Evolutionary conservation across 2,888 invertebrate genomes (phyloP).

Genomic region (Meiosimyza decipiens): DNA sequence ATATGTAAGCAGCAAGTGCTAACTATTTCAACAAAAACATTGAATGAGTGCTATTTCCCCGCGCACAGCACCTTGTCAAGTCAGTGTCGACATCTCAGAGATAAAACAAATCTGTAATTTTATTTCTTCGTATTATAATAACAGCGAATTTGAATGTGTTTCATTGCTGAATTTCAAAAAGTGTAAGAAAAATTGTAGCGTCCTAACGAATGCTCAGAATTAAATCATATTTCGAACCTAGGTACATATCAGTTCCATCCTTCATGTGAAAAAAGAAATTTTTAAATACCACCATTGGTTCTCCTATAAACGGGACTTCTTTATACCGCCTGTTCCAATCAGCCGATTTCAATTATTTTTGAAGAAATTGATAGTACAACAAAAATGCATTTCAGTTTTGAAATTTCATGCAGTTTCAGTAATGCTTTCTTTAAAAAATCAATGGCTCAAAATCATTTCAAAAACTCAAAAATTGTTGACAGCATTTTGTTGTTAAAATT

Average conservation of each 20-base stretch:
- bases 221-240: neutral
- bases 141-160: too few relatives aligned
- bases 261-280: neutral
- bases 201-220: constrained; percentile 4
- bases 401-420: constrained; percentile 2
- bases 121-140: too few relatives aligned
- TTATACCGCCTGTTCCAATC: neutral
- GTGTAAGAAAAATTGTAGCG: constrained; percentile 1
- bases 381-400: neutral
- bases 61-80: too few relatives aligned
- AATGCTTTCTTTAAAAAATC: neutral
- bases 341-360: constrained; percentile 34
- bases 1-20: too few relatives aligned
- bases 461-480: neutral
- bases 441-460: neutral
- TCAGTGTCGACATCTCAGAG: too few relatives aligned
- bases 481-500: neutral
- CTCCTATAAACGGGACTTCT: constrained; percentile 14
- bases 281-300: neutral
- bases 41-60: too few relatives aligned
- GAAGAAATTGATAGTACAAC: constrained; percentile 33
- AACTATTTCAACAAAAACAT: too few relatives aligned
- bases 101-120: too few relatives aligned
- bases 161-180: neutral
- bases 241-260: neutral